Percentiles rank a stretch among this genome's conserved stretches.
phyloP scores from a whole-genome alignment of 1,140 invertebrate genomes.

The Batillaria attramentaria region DNA sequence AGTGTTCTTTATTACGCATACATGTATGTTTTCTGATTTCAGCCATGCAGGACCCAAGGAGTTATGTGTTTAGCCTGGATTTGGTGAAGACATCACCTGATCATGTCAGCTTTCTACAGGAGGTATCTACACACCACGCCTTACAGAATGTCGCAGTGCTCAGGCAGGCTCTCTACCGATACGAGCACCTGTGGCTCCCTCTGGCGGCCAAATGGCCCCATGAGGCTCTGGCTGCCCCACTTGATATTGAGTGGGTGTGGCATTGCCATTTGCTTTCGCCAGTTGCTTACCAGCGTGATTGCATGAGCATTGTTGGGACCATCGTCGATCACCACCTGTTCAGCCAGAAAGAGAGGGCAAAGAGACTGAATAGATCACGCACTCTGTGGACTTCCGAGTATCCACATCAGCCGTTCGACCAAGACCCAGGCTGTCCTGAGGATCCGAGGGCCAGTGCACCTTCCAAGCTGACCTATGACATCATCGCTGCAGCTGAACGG shows the following conservation, averaged over 20 bases:
- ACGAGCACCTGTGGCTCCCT: constrained; percentile 73
- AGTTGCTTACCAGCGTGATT: constrained; percentile 70
- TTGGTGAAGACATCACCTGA: too few relatives aligned
- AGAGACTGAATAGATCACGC: constrained; percentile 46
- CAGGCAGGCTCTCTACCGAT: constrained; percentile 69
- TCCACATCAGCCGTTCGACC: constrained; percentile 55
- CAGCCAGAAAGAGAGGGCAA: constrained; percentile 53
- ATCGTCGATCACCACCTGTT: constrained; percentile 70
- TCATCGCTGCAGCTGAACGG: constrained; percentile 67
- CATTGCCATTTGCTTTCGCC: constrained; percentile 73
- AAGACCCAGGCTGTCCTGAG: constrained; percentile 31
- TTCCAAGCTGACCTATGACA: constrained; percentile 67
- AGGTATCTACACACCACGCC: constrained; percentile 41
- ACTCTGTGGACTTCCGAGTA: constrained; percentile 55
- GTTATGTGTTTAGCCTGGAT: too few relatives aligned
- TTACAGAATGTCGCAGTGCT: constrained; percentile 50
- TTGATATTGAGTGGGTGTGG: constrained; percentile 76
- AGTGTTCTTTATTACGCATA: too few relatives aligned
- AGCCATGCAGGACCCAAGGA: too few relatives aligned
- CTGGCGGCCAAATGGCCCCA: constrained; percentile 62
- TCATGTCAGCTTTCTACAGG: constrained; percentile 51
- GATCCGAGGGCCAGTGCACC: background rate
- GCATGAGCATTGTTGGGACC: constrained; percentile 64
- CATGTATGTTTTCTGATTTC: too few relatives aligned
- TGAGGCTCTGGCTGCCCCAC: constrained; percentile 67